Evolutionary conservation across 2,888 invertebrate genomes (phyloP), one percentile per base, ranked within the genome.

Genomic region (Aphrophora alni): DNA sequence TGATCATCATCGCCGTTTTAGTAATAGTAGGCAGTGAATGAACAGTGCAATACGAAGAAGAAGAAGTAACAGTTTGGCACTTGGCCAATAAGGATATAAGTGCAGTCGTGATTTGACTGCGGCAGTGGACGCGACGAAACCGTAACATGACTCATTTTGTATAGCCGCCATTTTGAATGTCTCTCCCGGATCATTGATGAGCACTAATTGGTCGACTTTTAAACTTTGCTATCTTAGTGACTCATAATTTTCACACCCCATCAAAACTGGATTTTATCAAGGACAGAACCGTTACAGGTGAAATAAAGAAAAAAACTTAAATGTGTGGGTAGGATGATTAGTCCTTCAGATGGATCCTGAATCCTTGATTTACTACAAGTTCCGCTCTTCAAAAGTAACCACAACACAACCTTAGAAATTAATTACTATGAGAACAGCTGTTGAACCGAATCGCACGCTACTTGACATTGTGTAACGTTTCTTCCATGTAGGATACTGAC

Each of bases 41-140:
- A 59, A 59, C 59, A 21, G 21, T 59, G 59, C 59, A 59, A 1
- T 59, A 59, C n/a, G 59, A 59, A 59, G 59, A 59, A 59, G 59
- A 59, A 59, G 21, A n/a, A 44, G 33, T 7, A 44, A 17, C 10
- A 44, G 4, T n/a, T 21, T 59, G 59, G 59, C 59, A 14, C 21
- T 21, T 21, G 59, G 59, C 59, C 59, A 59, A 59, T 21, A 59
- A 59, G 59, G 59, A 59, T 59, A 59, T 21, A 59, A 59, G 59
- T 59, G 59, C 59, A 59, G 59, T 59, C 59, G 59, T 59, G 59
- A 59, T 59, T 59, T 59, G 59, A 59, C 59, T 59, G n/a, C 59
- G n/a, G 21, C 59, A 59, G 59, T 59, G 59, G 59, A 59, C 59
- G 59, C 59, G 59, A 59, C 59, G 21, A 59, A 59, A 59, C 59